Evolutionary conservation across 2,797 vertebrate species (phyloP).

Genomic region (Ammospiza maritima): DNA sequence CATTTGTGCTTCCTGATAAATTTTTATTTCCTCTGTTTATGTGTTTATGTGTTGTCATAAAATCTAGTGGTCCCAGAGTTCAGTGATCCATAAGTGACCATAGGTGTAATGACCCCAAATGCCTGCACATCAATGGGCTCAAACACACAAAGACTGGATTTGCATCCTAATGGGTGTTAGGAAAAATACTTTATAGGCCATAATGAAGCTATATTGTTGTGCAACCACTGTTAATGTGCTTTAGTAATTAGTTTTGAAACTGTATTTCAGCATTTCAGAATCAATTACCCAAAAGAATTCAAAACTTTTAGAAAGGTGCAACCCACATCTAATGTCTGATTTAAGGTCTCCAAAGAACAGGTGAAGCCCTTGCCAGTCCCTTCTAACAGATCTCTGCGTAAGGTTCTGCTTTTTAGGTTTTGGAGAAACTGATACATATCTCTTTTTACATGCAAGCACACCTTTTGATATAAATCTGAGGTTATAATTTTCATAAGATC

Average conservation of each 20-base stretch:
- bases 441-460: neutral
- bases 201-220: neutral
- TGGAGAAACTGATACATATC: neutral
- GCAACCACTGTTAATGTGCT: neutral
- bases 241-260: neutral
- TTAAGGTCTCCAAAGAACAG: neutral
- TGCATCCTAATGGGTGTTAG: conserved; percentile 10
- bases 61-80: neutral
- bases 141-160: neutral
- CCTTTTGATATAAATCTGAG: neutral
- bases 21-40: neutral
- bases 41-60: neutral
- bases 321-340: neutral
- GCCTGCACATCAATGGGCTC: neutral
- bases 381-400: neutral
- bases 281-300: neutral
- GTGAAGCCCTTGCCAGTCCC: neutral
- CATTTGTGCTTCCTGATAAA: neutral
- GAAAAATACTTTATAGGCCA: neutral
- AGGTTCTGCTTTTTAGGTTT: neutral
- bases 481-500: neutral
- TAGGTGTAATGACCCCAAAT: neutral
- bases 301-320: neutral
- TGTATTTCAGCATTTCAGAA: neutral
- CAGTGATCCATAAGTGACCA: neutral